These are phyloP conservation scores for Rhinogobius similis DNA, from an alignment of 2,113 vertebrate species.

Conservation along the genomic window DNA sequence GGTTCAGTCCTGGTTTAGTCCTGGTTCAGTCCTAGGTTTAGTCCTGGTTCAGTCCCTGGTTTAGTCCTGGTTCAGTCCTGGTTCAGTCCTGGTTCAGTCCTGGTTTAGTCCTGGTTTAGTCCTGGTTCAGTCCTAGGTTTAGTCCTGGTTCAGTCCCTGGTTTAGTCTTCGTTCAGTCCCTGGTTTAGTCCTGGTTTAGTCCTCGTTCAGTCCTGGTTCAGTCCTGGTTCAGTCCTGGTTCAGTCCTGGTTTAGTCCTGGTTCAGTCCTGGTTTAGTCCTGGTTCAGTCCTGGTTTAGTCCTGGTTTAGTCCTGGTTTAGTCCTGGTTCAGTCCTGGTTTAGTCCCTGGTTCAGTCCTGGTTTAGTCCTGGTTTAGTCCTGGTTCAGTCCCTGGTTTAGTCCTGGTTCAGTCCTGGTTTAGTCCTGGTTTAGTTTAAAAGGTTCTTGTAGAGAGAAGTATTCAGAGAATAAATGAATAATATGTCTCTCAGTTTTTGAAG, in stretches of 20 bases:
- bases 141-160: background rate
- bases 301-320: background rate
- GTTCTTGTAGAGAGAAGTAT: too few species aligned
- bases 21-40: too few species aligned
- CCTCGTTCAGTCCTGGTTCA: background rate
- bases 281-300: background rate
- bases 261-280: background rate
- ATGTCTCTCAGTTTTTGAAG: too few species aligned
- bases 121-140: background rate
- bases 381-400: background rate
- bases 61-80: background rate
- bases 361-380: background rate
- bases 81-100: background rate
- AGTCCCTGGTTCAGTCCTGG: too few species aligned
- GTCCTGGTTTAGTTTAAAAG: background rate
- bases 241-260: background rate
- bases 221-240: background rate
- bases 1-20: background rate
- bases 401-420: background rate
- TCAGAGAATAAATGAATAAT: too few species aligned
- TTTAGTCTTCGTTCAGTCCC: background rate
- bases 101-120: too few species aligned
- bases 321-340: background rate
- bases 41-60: background rate
- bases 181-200: background rate